A percentile compares a stretch with the other conserved stretches of the same genome.
Evolutionary conservation across 2,888 invertebrate species (phyloP).

Genomic region (Hypena proboscidalis): DNA sequence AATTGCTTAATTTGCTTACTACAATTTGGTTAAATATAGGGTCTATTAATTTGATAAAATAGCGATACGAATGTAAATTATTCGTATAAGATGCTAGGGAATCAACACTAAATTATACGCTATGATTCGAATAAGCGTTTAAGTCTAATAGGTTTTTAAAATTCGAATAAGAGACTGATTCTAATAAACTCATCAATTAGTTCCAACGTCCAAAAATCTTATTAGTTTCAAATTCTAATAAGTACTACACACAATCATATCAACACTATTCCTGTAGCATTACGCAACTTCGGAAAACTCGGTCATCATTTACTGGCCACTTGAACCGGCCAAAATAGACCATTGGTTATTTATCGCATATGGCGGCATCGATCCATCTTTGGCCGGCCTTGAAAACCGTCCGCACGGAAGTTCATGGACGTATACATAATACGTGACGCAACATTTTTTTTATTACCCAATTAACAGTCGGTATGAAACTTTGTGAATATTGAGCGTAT

Average conservation of each 20-base stretch:
- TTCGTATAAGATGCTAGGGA: not conserved
- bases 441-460: conserved; percentile 48
- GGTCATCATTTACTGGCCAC: conserved; percentile 71
- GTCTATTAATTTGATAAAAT: not conserved
- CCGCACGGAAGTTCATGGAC: conserved; percentile 82
- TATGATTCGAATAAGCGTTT: not conserved
- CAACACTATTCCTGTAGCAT: conserved; percentile 62
- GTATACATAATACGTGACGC: conserved; percentile 46
- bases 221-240: conserved; percentile 11
- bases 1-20: conserved; percentile 6
- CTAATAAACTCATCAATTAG: too few species aligned
- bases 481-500: conserved; percentile 31
- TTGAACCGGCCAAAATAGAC: conserved; percentile 63
- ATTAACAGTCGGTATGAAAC: conserved; percentile 42
- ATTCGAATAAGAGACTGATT: too few species aligned
- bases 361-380: conserved; percentile 68
- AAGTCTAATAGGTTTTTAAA: too few species aligned
- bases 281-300: conserved; percentile 73
- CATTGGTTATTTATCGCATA: conserved; percentile 60
- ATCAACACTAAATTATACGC: not conserved
- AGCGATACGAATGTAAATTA: not conserved
- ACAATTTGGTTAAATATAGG: not conserved
- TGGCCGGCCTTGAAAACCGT: conserved; percentile 69
- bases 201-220: too few species aligned
- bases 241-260: conserved; percentile 13